Percentiles rank a stretch among this genome's conserved stretches.
Evolutionary conservation across 1,140 invertebrate species (phyloP).

Genomic region (Euura saliciscinereae): DNA sequence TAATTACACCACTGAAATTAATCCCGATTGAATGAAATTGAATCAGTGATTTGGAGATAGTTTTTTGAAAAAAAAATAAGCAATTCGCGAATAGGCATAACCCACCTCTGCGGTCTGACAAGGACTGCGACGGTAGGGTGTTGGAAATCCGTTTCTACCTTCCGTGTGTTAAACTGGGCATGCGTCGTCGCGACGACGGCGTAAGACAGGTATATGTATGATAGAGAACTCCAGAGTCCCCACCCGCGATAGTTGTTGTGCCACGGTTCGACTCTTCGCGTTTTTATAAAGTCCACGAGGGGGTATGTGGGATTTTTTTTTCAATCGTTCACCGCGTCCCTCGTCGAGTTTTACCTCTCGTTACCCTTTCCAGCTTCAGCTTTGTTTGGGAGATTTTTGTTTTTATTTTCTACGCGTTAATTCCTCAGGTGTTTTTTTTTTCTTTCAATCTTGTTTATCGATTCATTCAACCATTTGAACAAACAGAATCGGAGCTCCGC

Average conservation of each 20-base stretch:
- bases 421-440: neutral
- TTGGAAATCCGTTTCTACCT: neutral
- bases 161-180: neutral
- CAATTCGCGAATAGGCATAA: neutral
- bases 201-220: neutral
- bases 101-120: neutral
- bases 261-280: neutral
- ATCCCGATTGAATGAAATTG: neutral
- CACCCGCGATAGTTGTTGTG: neutral
- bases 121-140: neutral
- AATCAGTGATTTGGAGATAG: too few relatives aligned
- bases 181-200: neutral
- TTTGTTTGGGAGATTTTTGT: neutral
- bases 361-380: neutral
- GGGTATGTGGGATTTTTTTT: neutral
- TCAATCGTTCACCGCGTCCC: neutral
- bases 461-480: neutral
- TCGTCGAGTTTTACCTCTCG: neutral
- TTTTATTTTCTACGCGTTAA: neutral
- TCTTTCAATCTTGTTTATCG: neutral
- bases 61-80: neutral
- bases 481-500: neutral
- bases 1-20: too few relatives aligned
- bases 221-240: neutral
- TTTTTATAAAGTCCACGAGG: neutral